Evolutionary conservation across 2,113 vertebrate genomes (phyloP).

Genomic region (Pantherophis guttatus): DNA sequence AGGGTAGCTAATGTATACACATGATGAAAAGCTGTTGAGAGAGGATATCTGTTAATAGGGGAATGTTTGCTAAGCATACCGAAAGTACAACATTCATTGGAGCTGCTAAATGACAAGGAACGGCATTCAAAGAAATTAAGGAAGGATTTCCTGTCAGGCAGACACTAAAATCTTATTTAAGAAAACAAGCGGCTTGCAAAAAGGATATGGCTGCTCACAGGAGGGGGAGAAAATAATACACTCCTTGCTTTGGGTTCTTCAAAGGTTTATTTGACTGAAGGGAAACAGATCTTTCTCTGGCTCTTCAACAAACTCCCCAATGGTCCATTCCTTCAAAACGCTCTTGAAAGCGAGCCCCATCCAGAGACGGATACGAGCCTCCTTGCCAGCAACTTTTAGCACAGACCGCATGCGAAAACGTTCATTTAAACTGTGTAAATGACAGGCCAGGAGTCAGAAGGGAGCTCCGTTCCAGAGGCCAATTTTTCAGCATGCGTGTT

Average conservation of each 20-base stretch:
- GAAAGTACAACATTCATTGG: constrained; percentile 5
- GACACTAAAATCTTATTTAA: constrained; percentile 34
- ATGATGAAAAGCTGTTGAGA: constrained; percentile 65
- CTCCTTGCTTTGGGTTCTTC: constrained; percentile 49
- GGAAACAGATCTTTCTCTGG: constrained; percentile 44
- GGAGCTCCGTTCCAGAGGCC: constrained; percentile 53
- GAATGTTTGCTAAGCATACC: background rate
- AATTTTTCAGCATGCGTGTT: constrained; percentile 47
- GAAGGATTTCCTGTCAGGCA: constrained; percentile 57
- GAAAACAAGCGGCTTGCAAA: constrained; percentile 47
- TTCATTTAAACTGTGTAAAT: constrained; percentile 63
- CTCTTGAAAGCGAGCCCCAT: constrained; percentile 32
- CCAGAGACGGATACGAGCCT: constrained; percentile 49
- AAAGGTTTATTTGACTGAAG: constrained; percentile 50
- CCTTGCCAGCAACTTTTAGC: constrained; percentile 56
- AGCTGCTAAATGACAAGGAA: constrained; percentile 60
- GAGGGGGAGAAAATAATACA: background rate
- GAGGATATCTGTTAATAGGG: constrained; percentile 44
- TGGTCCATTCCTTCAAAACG: constrained; percentile 52
- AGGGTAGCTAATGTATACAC: background rate
- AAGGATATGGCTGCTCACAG: constrained; percentile 49
- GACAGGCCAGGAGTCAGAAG: constrained; percentile 46
- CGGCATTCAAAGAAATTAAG: constrained; percentile 59
- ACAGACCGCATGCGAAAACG: constrained; percentile 58
- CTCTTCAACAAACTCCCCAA: constrained; percentile 45